phyloP scores from a whole-genome alignment of 2,113 vertebrate species.

The Tragulus kanchil region DNA sequence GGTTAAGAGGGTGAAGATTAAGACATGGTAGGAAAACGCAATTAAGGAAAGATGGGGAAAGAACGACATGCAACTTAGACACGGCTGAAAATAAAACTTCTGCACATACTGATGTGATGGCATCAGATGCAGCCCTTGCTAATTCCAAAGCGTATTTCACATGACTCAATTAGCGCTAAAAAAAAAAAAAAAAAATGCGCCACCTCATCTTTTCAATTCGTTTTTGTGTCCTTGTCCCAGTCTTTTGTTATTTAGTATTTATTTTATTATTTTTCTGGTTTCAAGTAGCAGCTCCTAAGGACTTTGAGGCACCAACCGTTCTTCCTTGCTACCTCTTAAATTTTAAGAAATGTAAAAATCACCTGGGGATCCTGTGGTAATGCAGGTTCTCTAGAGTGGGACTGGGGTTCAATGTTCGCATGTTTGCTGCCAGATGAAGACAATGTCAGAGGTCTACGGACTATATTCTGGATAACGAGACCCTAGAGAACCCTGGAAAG shows the following conservation, averaged over 20 bases:
- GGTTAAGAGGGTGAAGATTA: conserved; percentile 41
- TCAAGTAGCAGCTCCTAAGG: not conserved
- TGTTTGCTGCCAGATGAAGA: not conserved
- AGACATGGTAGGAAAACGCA: conserved; percentile 57
- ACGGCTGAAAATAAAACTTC: not conserved
- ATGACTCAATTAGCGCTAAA: not conserved
- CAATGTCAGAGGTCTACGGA: not conserved
- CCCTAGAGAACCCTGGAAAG: not conserved
- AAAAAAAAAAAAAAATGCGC: not conserved
- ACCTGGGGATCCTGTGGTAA: not conserved
- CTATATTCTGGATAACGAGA: not conserved
- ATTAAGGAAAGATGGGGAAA: conserved; percentile 28
- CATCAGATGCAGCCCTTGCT: not conserved
- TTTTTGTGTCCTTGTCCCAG: not conserved
- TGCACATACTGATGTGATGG: not conserved
- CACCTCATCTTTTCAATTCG: not conserved
- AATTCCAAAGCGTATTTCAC: not conserved
- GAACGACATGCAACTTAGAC: not conserved
- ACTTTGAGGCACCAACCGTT: not conserved
- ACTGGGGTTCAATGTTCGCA: not conserved
- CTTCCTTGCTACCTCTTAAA: not conserved
- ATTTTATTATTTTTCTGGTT: not conserved
- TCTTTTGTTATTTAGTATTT: not conserved
- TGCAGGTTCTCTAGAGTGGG: not conserved
- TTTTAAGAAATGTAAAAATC: not conserved